Conservation (phyloP, 2,797 vertebrate species). For the Sebastes cheni region DNA sequence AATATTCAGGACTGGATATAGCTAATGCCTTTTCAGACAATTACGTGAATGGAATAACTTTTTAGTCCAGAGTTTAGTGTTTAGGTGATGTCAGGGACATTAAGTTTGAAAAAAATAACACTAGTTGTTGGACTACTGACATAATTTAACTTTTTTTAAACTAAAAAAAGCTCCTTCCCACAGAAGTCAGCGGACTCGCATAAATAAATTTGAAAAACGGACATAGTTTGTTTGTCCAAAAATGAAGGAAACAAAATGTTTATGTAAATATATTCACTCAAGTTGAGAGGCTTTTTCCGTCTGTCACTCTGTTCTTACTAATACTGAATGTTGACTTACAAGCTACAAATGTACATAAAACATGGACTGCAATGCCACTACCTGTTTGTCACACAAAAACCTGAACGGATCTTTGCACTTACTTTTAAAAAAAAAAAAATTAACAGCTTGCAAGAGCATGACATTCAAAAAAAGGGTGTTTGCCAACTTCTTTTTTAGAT, state of each 20-base stretch:
- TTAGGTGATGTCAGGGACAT: slow-evolving; percentile 43
- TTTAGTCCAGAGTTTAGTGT: slow-evolving; percentile 27
- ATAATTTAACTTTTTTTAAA: slow-evolving; percentile 8
- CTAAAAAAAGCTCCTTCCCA: not conserved
- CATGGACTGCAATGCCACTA: slow-evolving; percentile 48
- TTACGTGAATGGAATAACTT: slow-evolving; percentile 17
- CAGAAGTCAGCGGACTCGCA: slow-evolving; percentile 1
- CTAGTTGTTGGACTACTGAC: not conserved
- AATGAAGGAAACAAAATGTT: slow-evolving; percentile 4
- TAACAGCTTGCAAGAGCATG: slow-evolving; percentile 76
- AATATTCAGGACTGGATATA: slow-evolving; percentile 40
- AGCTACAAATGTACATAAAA: slow-evolving; percentile 63
- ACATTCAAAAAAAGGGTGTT: slow-evolving; percentile 57
- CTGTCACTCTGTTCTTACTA: slow-evolving; percentile 42
- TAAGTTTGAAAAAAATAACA: slow-evolving; percentile 1
- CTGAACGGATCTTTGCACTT: slow-evolving; percentile 61
- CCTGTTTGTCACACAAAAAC: slow-evolving; percentile 50
- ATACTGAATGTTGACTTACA: slow-evolving; percentile 55
- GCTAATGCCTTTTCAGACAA: slow-evolving; percentile 25
- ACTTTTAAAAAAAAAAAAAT: slow-evolving; percentile 9
- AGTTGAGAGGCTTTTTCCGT: slow-evolving; percentile 32
- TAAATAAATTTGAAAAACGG: not conserved
- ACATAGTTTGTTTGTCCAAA: not conserved
- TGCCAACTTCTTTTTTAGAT: slow-evolving; percentile 53
- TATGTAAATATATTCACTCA: slow-evolving; percentile 40